These are phyloP conservation scores for Cariama cristata DNA, from an alignment of 2,113 vertebrate species.

Conservation along the genomic window DNA sequence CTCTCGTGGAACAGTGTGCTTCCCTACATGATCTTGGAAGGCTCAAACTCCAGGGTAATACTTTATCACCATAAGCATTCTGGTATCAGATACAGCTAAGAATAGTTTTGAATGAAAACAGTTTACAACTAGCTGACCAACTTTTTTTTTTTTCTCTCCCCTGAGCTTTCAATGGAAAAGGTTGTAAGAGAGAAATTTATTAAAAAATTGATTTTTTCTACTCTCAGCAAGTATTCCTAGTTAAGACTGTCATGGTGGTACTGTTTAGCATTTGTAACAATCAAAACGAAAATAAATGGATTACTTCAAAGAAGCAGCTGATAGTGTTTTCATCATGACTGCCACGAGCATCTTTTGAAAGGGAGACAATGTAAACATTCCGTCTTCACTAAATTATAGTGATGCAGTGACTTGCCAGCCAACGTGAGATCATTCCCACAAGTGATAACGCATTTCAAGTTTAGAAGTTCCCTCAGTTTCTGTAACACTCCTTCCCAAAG, in stretches of 20 bases:
- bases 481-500: background rate
- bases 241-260: background rate
- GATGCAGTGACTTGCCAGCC: background rate
- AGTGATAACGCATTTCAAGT: background rate
- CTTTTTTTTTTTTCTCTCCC: background rate
- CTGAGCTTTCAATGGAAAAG: background rate
- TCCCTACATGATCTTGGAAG: background rate
- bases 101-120: background rate
- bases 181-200: background rate
- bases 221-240: background rate
- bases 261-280: background rate
- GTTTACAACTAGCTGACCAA: background rate
- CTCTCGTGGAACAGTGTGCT: fast-evolving
- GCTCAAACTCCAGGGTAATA: background rate
- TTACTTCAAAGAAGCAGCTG: background rate
- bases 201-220: background rate
- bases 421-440: background rate
- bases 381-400: background rate
- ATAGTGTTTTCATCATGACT: background rate
- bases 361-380: background rate
- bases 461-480: background rate
- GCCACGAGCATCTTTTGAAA: background rate
- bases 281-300: background rate
- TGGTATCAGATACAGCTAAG: background rate
- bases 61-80: background rate